phyloP scores from a whole-genome alignment of 1,140 invertebrate species.

The Tetragonula clypearis region DNA sequence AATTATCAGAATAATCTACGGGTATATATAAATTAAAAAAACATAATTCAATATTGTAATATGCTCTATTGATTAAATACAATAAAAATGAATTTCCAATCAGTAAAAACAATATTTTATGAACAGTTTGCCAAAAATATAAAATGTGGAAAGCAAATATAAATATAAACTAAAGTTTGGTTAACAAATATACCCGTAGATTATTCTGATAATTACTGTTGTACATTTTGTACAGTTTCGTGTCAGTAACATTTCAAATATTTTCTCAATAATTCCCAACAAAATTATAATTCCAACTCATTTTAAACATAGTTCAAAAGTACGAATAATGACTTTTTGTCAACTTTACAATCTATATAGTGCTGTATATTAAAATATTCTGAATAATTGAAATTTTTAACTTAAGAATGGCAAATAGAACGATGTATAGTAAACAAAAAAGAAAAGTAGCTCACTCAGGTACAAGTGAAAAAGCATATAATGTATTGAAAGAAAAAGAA shows the following conservation, averaged over 20 bases:
- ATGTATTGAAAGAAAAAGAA: constrained; percentile 16
- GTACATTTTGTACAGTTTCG: constrained; percentile 40
- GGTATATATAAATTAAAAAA: not conserved
- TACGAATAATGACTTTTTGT: not conserved
- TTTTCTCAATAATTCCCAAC: constrained; percentile 17
- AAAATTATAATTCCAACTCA: not conserved
- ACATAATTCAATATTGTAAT: not conserved
- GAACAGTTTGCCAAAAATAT: constrained; percentile 3
- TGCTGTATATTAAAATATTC: constrained; percentile 32
- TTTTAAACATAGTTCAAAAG: not conserved
- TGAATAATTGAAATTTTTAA: not conserved
- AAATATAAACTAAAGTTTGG: constrained; percentile 35
- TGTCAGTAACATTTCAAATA: constrained; percentile 56
- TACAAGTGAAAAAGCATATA: constrained; percentile 41
- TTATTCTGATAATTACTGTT: constrained; percentile 19
- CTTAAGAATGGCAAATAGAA: constrained; percentile 40
- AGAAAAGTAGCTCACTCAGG: constrained; percentile 61
- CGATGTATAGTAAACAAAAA: constrained; percentile 24
- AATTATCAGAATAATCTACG: no score
- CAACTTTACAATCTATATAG: constrained; percentile 7
- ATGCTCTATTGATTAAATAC: not conserved
- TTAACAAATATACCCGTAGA: constrained; percentile 35
- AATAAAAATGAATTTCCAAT: constrained; percentile 20
- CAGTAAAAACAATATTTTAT: constrained; percentile 15
- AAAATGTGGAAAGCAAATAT: constrained; percentile 62